Conservation (phyloP, 2,888 invertebrate species). For the Sphaerophoria taeniata region DNA sequence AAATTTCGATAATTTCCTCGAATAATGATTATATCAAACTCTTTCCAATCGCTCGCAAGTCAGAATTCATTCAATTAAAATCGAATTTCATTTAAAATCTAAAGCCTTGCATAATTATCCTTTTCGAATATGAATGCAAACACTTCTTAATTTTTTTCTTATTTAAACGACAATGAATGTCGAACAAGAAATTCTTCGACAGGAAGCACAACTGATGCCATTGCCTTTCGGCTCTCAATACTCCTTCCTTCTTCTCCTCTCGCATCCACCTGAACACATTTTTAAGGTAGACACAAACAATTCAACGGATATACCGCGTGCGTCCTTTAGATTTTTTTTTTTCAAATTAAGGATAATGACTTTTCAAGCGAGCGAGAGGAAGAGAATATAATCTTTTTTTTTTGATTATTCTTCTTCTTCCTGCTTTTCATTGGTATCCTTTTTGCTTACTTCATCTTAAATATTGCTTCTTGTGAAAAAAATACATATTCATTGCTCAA, state of each 20-base stretch:
- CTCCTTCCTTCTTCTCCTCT: not conserved
- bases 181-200: constrained; percentile 44
- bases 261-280: constrained; percentile 38
- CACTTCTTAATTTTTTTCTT: constrained; percentile 27
- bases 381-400: constrained; percentile 68
- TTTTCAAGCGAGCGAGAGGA: constrained; percentile 61
- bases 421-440: constrained; percentile 24
- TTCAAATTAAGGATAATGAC: constrained; percentile 74
- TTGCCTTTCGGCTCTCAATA: not conserved
- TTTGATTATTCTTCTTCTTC: constrained; percentile 21
- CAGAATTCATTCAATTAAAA: constrained; percentile 22
- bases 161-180: constrained; percentile 60
- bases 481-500: constrained; percentile 38
- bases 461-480: constrained; percentile 13
- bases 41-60: constrained; percentile 16
- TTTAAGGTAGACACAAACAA: constrained; percentile 35
- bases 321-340: constrained; percentile 36
- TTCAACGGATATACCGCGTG: constrained; percentile 48
- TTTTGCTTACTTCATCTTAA: constrained; percentile 40
- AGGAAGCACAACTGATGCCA: constrained; percentile 4
- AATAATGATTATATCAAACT: too few species aligned
- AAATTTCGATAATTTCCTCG: too few species aligned
- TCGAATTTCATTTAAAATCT: constrained; percentile 8
- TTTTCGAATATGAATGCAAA: constrained; percentile 16
- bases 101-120: constrained; percentile 17